Conservation (phyloP, 2,888 invertebrate genomes). For the Diabrotica balteata region DNA sequence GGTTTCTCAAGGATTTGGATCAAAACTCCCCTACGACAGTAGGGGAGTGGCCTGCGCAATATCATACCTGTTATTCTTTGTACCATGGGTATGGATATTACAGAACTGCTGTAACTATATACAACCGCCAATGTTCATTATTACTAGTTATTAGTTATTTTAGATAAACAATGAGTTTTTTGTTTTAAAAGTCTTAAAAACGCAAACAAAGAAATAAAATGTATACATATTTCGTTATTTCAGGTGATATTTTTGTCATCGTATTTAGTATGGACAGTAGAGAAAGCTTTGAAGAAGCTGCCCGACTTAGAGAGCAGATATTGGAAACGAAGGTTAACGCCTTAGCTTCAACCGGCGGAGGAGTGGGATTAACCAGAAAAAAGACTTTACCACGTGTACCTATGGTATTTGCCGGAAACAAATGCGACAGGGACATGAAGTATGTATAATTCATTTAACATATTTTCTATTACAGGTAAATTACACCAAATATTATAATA, state of each 20-base stretch:
- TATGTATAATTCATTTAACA: slow-evolving; percentile 47
- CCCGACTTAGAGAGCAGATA: slow-evolving; percentile 81
- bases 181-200: too few species aligned
- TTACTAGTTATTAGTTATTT: too few species aligned
- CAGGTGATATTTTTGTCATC: slow-evolving; percentile 70
- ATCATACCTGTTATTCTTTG: too few species aligned
- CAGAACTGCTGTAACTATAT: too few species aligned
- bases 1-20: too few species aligned
- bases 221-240: slow-evolving; percentile 26
- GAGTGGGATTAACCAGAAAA: slow-evolving; percentile 61
- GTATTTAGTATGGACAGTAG: slow-evolving; percentile 86
- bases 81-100: too few species aligned
- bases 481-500: too few species aligned
- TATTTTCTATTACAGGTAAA: too few species aligned
- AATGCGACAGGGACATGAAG: slow-evolving; percentile 84
- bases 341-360: slow-evolving; percentile 65
- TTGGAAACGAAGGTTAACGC: slow-evolving; percentile 83
- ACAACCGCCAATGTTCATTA: too few species aligned
- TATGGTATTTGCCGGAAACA: slow-evolving; percentile 88
- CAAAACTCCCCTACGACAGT: too few species aligned
- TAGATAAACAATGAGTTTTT: too few species aligned
- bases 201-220: background rate
- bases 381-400: slow-evolving; percentile 76
- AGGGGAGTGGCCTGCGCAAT: too few species aligned
- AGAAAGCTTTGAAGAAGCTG: slow-evolving; percentile 85